These are phyloP conservation scores for Apamea epomidion DNA, from an alignment of 2,888 invertebrate genomes.

Conservation along the genomic window DNA sequence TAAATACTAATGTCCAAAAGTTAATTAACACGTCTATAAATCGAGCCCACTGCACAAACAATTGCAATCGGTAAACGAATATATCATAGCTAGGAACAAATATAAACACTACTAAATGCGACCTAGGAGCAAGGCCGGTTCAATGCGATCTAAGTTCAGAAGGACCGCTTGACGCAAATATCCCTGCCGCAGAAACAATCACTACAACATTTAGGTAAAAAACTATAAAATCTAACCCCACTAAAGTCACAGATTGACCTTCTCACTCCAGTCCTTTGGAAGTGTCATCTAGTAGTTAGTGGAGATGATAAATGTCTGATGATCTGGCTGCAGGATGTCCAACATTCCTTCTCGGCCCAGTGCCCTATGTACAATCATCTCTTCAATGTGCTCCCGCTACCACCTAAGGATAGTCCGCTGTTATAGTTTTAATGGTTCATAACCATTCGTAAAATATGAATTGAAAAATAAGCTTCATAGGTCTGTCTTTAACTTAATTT, in stretches of 20 bases:
- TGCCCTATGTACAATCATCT: not conserved
- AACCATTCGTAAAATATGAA: not conserved
- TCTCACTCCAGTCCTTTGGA: not conserved
- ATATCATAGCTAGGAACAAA: constrained; percentile 48
- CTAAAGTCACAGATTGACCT: not conserved
- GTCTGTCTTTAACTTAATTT: not conserved
- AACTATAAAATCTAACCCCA: not conserved
- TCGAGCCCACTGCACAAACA: constrained; percentile 55
- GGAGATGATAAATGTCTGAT: not conserved
- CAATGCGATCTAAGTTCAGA: constrained; percentile 15
- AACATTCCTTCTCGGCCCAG: not conserved
- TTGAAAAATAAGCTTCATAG: not conserved
- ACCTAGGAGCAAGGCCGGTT: constrained; percentile 45
- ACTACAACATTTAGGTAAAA: not conserved
- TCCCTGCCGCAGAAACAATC: not conserved
- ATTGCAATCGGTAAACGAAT: constrained; percentile 47
- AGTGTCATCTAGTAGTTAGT: not conserved
- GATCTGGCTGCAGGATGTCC: not conserved
- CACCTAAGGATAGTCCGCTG: not conserved
- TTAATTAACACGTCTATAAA: constrained; percentile 53
- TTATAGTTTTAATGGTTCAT: not conserved
- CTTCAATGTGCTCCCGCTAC: not conserved
- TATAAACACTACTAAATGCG: constrained; percentile 37
- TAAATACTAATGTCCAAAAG: constrained; percentile 28
- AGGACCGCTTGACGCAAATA: constrained; percentile 9